Evolutionary conservation across 1,140 invertebrate genomes (phyloP).

Genomic region (Drosophila tani): DNA sequence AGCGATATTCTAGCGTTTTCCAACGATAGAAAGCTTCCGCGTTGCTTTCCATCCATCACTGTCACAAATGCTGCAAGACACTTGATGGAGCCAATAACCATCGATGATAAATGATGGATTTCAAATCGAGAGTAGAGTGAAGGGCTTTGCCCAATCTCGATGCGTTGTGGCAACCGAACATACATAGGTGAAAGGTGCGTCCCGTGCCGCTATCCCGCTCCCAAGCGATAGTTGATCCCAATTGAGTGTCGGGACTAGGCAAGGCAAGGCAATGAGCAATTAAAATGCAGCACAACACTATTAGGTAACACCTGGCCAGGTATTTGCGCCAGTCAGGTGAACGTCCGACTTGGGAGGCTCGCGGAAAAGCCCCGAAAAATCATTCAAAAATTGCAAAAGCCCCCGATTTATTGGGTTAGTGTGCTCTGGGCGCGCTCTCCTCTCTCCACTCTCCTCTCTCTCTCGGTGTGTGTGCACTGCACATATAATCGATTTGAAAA

Average conservation of each 20-base stretch:
- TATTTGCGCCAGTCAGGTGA: constrained; percentile 19
- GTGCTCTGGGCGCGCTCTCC: constrained; percentile 29
- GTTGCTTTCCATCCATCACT: constrained; percentile 12
- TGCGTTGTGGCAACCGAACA: constrained; percentile 12
- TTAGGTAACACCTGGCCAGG: constrained; percentile 31
- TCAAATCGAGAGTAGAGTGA: not conserved
- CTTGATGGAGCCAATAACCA: not conserved
- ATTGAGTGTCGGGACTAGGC: constrained; percentile 7
- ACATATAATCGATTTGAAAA: constrained; percentile 62
- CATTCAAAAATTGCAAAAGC: constrained; percentile 15
- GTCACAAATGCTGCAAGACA: not conserved
- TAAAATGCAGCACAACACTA: constrained; percentile 26
- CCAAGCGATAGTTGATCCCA: constrained; percentile 13
- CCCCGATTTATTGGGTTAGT: constrained; percentile 48
- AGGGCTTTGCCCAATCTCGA: constrained; percentile 4
- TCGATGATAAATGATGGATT: constrained; percentile 20
- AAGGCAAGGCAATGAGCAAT: constrained; percentile 28
- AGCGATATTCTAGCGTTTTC: not conserved
- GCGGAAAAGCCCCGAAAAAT: constrained; percentile 28
- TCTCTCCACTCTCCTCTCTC: not conserved
- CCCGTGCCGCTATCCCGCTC: too few relatives aligned
- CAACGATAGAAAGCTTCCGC: constrained; percentile 1
- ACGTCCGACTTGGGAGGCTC: constrained; percentile 33
- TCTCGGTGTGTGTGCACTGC: not conserved
- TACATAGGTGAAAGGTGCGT: constrained; percentile 41